These are phyloP conservation scores for Sympetrum striolatum DNA, from an alignment of 2,888 invertebrate species.

Conservation along the genomic window DNA sequence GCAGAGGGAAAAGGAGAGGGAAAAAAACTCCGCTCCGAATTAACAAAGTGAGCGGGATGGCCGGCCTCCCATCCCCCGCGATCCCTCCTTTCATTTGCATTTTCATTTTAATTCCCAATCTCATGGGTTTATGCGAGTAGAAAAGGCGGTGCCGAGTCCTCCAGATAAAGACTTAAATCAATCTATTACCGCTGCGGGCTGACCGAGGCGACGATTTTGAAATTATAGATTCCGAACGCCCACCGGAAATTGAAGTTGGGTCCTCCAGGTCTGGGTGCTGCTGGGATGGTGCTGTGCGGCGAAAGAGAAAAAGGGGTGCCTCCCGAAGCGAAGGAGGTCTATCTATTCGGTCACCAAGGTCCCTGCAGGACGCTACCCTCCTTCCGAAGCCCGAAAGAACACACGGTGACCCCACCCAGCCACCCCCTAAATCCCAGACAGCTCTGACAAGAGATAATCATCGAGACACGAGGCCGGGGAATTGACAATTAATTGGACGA, in stretches of 20 bases:
- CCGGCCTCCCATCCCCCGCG: not conserved
- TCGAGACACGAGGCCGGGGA: slow-evolving; percentile 37
- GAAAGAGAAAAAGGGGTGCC: not conserved
- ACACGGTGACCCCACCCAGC: slow-evolving; percentile 13
- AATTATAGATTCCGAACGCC: slow-evolving; percentile 41
- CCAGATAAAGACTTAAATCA: slow-evolving; percentile 43
- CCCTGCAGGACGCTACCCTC: not conserved
- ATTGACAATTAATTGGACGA: slow-evolving; percentile 41
- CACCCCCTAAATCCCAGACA: slow-evolving; percentile 26
- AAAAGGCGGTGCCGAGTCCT: not conserved
- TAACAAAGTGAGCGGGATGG: not conserved
- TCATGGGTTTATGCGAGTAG: not conserved
- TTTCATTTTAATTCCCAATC: slow-evolving; percentile 37
- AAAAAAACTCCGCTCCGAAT: not conserved
- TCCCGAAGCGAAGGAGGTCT: not conserved
- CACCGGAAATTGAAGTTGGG: slow-evolving; percentile 34
- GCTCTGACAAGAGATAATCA: slow-evolving; percentile 37
- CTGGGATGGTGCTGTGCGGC: not conserved
- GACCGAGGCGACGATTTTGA: slow-evolving; percentile 37
- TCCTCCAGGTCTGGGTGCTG: not conserved
- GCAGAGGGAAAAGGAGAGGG: not conserved
- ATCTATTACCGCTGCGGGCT: slow-evolving; percentile 30
- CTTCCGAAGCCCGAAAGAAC: not conserved
- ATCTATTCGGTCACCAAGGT: not conserved
- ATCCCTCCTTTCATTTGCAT: not conserved